Percentiles rank a stretch among this genome's conserved stretches.
phyloP scores from a whole-genome alignment of 1,140 invertebrate genomes.

The Megalopta genalis region DNA sequence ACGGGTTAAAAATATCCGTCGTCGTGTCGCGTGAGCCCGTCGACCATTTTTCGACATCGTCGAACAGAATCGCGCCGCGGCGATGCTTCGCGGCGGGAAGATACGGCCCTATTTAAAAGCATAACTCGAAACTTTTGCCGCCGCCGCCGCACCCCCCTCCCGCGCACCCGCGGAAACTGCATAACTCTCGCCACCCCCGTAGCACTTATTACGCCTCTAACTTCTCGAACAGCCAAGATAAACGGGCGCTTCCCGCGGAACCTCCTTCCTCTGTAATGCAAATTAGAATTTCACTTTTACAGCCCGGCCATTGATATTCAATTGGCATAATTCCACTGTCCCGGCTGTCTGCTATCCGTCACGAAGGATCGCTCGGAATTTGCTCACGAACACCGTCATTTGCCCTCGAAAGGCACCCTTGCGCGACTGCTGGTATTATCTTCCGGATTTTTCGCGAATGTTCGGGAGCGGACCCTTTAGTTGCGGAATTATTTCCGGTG shows the following conservation, averaged over 20 bases:
- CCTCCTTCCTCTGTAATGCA: background rate
- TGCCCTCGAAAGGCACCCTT: too few species aligned
- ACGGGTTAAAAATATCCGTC: background rate
- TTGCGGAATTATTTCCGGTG: too few species aligned
- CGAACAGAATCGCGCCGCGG: too few species aligned
- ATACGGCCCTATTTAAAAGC: constrained; percentile 6
- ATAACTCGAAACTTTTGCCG: constrained; percentile 14
- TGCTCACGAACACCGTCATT: background rate
- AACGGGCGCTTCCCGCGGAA: background rate
- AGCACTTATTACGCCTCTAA: constrained; percentile 7
- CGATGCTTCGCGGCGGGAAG: background rate
- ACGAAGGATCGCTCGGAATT: background rate
- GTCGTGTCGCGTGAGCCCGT: background rate
- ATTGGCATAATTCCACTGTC: background rate
- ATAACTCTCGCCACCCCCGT: constrained; percentile 12
- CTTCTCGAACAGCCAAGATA: constrained; percentile 13
- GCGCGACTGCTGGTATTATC: too few species aligned
- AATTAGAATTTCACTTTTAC: constrained; percentile 9
- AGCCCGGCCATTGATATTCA: background rate
- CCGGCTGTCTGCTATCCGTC: background rate
- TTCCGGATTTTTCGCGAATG: too few species aligned
- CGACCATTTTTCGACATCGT: background rate
- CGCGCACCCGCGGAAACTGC: constrained; percentile 4
- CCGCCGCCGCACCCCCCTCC: background rate
- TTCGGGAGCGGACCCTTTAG: too few species aligned